These are phyloP conservation scores for Merluccius polli DNA, from an alignment of 2,797 vertebrate genomes.

Conservation along the genomic window DNA sequence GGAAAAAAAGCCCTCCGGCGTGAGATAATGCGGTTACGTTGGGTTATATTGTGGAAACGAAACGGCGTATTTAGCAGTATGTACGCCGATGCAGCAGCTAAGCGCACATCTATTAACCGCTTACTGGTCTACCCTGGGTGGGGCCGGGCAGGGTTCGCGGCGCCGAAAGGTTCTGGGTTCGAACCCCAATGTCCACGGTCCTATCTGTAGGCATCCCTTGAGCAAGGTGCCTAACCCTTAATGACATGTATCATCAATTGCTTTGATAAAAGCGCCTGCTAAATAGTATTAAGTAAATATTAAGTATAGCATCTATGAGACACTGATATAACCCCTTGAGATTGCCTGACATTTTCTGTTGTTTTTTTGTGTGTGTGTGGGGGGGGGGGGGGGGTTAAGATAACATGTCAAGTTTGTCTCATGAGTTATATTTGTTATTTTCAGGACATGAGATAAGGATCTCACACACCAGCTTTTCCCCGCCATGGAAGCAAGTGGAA, in stretches of 20 bases:
- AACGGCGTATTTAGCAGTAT: not conserved
- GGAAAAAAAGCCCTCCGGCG: not conserved
- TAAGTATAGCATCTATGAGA: not conserved
- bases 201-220: not conserved
- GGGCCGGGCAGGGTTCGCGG: too few species aligned
- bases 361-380: too few species aligned
- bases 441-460: constrained; percentile 76
- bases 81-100: not conserved
- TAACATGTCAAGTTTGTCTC: too few species aligned
- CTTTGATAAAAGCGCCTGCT: not conserved
- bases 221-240: not conserved
- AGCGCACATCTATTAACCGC: not conserved
- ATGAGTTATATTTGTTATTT: too few species aligned
- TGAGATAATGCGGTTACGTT: not conserved
- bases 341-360: not conserved
- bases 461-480: constrained; percentile 50
- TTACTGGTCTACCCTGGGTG: too few species aligned
- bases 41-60: not conserved
- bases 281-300: too few species aligned
- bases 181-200: too few species aligned
- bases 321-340: not conserved
- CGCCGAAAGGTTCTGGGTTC: not conserved
- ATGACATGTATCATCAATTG: not conserved
- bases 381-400: too few species aligned
- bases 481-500: constrained; percentile 35